These are phyloP conservation scores for Australoheros facetus DNA, from an alignment of 2,797 vertebrate genomes.

Conservation along the genomic window DNA sequence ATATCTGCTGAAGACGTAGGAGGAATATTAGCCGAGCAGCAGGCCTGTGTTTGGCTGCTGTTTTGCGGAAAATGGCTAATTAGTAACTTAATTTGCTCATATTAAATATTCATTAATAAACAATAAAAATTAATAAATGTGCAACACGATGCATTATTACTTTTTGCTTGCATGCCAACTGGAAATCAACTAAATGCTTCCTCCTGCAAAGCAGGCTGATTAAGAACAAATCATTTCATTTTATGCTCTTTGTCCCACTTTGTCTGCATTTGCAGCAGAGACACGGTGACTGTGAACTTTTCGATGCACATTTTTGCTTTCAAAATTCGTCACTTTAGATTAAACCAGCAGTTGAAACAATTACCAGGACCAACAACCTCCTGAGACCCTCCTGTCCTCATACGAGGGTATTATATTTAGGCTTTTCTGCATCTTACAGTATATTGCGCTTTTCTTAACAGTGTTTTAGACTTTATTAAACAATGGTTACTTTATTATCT, in stretches of 20 bases:
- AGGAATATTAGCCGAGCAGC: not conserved
- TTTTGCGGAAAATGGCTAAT: not conserved
- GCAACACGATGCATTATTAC: not conserved
- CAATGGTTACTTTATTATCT: too few species aligned
- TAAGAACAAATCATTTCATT: not conserved
- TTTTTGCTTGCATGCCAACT: too few species aligned
- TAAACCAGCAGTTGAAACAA: fast-evolving
- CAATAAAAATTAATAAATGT: not conserved
- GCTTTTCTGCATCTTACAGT: not conserved
- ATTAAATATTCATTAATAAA: not conserved
- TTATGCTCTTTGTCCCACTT: not conserved
- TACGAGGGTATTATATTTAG: not conserved
- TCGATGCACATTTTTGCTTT: not conserved
- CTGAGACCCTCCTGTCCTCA: too few species aligned
- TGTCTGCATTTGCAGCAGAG: not conserved
- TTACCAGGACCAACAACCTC: not conserved
- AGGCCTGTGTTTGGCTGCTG: not conserved
- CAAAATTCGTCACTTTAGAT: not conserved
- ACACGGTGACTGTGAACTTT: not conserved
- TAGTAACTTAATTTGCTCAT: not conserved
- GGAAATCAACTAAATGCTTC: not conserved
- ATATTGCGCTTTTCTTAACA: not conserved
- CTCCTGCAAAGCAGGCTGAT: not conserved
- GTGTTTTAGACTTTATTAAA: not conserved
- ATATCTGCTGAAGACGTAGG: not conserved